phyloP scores from a whole-genome alignment of 2,888 invertebrate genomes.

The Drosophila lutescens region DNA sequence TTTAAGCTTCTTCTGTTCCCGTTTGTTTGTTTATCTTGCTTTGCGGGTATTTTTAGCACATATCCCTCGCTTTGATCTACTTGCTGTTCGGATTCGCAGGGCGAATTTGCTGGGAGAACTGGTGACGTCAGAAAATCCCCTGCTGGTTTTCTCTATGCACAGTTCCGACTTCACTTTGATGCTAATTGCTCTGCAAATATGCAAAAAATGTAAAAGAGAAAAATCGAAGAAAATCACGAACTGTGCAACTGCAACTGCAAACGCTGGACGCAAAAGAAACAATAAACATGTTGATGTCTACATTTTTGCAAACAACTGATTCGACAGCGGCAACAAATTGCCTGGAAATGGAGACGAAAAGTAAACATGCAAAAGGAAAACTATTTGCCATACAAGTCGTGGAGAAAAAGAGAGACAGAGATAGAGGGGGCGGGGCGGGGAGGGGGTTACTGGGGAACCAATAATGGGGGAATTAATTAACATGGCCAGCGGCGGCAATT shows the following conservation, averaged over 20 bases:
- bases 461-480: conserved; percentile 51
- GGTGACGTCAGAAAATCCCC: conserved; percentile 27
- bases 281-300: conserved; percentile 45
- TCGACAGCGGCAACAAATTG: conserved; percentile 37
- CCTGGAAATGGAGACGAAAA: conserved; percentile 48
- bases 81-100: conserved; percentile 10
- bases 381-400: conserved; percentile 18
- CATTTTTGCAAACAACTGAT: conserved; percentile 27
- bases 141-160: conserved; percentile 58
- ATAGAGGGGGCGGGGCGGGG: background rate
- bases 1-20: conserved; percentile 7
- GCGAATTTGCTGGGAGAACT: conserved; percentile 19
- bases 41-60: conserved; percentile 43
- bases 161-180: conserved; percentile 32
- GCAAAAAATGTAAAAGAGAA: conserved; percentile 49
- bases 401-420: background rate
- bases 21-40: conserved; percentile 47
- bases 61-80: conserved; percentile 53
- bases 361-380: conserved; percentile 49
- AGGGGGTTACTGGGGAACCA: background rate
- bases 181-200: conserved; percentile 62
- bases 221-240: conserved; percentile 68
- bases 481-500: conserved; percentile 49
- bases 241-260: conserved; percentile 30
- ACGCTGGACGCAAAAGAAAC: conserved; percentile 25